These are phyloP conservation scores for Ctenopoma kingsleyae DNA, from an alignment of 2,797 vertebrate species.

Conservation along the genomic window DNA sequence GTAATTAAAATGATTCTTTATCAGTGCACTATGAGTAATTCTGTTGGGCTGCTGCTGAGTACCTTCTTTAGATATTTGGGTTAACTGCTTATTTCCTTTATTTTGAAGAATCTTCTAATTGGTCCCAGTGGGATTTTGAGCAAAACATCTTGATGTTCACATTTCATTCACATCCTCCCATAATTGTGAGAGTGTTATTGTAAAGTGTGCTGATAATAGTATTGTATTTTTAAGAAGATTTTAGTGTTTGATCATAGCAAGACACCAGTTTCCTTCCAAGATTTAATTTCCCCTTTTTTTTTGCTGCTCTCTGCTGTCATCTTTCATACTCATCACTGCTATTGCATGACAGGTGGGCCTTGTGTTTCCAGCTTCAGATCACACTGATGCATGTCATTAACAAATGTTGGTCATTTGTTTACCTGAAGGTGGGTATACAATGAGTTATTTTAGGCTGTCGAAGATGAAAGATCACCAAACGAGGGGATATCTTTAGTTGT, in stretches of 20 bases:
- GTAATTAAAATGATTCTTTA: slow-evolving; percentile 34
- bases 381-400: slow-evolving; percentile 34
- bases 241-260: slow-evolving; percentile 59
- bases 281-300: slow-evolving; percentile 34
- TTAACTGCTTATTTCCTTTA: slow-evolving; percentile 68
- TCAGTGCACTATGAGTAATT: slow-evolving; percentile 32
- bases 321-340: slow-evolving; percentile 52
- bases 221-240: slow-evolving; percentile 69
- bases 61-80: slow-evolving; percentile 62
- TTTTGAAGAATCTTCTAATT: slow-evolving; percentile 76
- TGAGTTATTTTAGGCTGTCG: too few relatives aligned
- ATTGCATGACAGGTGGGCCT: slow-evolving; percentile 60
- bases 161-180: slow-evolving; percentile 53
- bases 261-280: slow-evolving; percentile 39
- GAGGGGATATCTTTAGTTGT: too few relatives aligned
- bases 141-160: slow-evolving; percentile 67
- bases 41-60: slow-evolving; percentile 3
- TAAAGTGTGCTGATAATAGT: slow-evolving; percentile 66
- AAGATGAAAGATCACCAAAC: too few relatives aligned
- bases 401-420: slow-evolving; percentile 33
- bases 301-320: slow-evolving; percentile 47
- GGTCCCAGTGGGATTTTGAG: slow-evolving; percentile 74
- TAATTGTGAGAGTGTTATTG: slow-evolving; percentile 69
- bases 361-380: slow-evolving; percentile 53
- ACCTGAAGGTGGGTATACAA: background rate